Evolutionary conservation across 1,140 invertebrate genomes (phyloP), one percentile per base, ranked within the genome.

Genomic region (Ridgeia piscesae): DNA sequence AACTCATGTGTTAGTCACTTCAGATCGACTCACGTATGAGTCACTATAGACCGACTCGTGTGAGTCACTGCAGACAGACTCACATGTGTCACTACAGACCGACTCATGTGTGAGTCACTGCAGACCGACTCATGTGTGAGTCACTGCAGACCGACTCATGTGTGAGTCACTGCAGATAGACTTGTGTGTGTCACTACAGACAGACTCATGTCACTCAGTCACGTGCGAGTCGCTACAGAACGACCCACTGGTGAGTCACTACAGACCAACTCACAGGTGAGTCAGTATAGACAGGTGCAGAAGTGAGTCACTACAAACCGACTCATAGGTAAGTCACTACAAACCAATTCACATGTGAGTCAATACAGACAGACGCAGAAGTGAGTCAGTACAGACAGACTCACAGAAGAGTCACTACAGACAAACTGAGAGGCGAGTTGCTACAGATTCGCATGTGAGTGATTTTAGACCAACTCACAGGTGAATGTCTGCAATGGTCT

Each of bases 381-480:
- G 42, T 42, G 42, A 42, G 42, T 42, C 93, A 95, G 91, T 90
- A 94, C 48, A 89, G 50, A n/a, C 34, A 14, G 35, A 88, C 50
- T 89, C n/a, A 92, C 88, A 92, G n/a, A 48, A 89, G 48, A 92
- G 91, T 42, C 34, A 90, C n/a, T 42, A 27, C 89, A 90, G 35
- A 90, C 35, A 6, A 2, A n/a, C 58, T 8, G 11, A 77, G 11
- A 17, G 58, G 58, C 27, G 17, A 77, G 2, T 77, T 2, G 11
- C 42, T 42, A 42, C 42, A 42, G 42, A 48, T 17, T 77, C 21
- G 58, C 58, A 92, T 1, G 91, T 92, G 35, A 48, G 91, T 35
- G 93, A 95, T 91, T 90, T 94, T 33, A 89, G 50, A n/a, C 34
- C 34, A 6, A 88, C 50, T 89, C n/a, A 92, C 88, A 88, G n/a